Evolutionary conservation across 2,113 vertebrate species (phyloP).

Genomic region (Papio anubis): DNA sequence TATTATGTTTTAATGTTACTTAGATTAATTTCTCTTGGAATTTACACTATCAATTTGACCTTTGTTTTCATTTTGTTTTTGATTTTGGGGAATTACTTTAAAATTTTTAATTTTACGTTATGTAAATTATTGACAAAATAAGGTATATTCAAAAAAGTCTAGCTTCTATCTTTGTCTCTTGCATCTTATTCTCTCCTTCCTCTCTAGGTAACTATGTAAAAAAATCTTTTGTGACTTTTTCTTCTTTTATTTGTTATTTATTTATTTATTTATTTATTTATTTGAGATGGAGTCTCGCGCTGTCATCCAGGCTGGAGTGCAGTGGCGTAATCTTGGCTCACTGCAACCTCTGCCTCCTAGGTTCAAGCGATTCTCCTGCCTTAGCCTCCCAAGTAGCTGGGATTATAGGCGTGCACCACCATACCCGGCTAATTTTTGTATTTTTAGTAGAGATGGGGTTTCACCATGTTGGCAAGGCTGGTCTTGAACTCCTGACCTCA

Average conservation of each 20-base stretch:
- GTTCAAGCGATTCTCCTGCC: too few species aligned
- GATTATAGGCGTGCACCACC: too few species aligned
- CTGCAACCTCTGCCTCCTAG: too few species aligned
- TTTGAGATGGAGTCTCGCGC: background rate
- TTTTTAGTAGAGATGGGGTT: too few species aligned
- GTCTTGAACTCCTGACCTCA: too few species aligned
- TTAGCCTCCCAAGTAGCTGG: too few species aligned
- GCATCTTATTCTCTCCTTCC: background rate
- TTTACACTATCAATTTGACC: background rate
- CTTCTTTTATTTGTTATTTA: background rate
- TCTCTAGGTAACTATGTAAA: background rate
- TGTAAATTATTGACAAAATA: background rate
- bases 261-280: background rate
- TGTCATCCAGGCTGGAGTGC: too few species aligned
- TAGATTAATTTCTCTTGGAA: conserved; percentile 14
- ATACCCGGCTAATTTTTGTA: too few species aligned
- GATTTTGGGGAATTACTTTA: background rate
- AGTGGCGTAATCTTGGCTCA: too few species aligned
- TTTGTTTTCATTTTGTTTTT: conserved; percentile 29
- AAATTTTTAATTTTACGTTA: background rate
- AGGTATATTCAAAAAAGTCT: background rate
- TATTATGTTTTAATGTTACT: conserved; percentile 2
- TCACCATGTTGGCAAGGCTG: too few species aligned
- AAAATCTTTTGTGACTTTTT: background rate
- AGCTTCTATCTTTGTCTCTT: background rate